Evolutionary conservation across 2,797 vertebrate genomes (phyloP), one percentile per base, ranked within the genome.

Genomic region (Neopelma chrysocephalum): DNA sequence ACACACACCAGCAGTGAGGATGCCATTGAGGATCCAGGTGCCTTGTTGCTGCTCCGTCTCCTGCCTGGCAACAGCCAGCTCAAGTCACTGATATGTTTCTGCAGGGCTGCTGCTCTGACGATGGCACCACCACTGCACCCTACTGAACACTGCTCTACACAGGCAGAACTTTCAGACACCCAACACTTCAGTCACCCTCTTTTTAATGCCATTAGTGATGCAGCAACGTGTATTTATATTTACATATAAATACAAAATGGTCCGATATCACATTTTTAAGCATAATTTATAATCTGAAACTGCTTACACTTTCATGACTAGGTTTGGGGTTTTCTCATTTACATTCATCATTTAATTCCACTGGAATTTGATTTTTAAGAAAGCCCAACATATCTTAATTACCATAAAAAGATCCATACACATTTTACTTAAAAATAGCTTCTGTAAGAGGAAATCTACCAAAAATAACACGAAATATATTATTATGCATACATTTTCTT

Each of bases 391-490:
- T 93, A 87, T 77, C 80, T 90, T 94, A 78, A 87, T 96, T 91
- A 75, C 89, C 92, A 89, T 95, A 94, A 96, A 97, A 95, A 96
- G 93, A 96, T 92, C 76, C 81, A 47, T 87, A 88, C 87, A 91
- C 93, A 87, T 92, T 93, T 90, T 96, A 96, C 93, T 93, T 96
- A 94, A 97, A 97, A 96, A 97, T 96, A 97, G 96, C 88, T 89
- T 97, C 92, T 97, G 94, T 95, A 89, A 89, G 93, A 82, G 88
- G 93, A 94, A 94, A 72, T 92, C 96, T 97, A 97, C 97, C 95
- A 97, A 97, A 97, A 97, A 97, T 97, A 97, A 97, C 96, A 96
- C 2, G 60, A 94, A 96, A 96, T 97, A 95, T 97, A 95, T 96
- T 92, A 87, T 93, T 96, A 96, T 93, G 87, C 80, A 94, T 92